phyloP scores from a whole-genome alignment of 37 sponge, comb jelly and placozoan species.

The Mnemiopsis leidyi region DNA sequence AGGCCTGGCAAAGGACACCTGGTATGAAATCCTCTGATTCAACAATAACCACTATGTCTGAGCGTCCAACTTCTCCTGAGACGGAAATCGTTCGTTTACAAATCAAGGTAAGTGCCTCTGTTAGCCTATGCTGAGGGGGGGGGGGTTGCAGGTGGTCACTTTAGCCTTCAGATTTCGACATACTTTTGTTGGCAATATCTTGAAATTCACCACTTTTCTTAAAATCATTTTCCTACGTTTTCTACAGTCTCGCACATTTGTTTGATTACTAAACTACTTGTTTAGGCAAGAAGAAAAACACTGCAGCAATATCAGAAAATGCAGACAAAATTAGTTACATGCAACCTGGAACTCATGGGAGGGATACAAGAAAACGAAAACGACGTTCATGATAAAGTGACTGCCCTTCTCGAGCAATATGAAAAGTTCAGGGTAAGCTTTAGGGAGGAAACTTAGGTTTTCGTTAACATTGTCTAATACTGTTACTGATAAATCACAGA shows the following conservation, averaged over 20 bases:
- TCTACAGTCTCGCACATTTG: too few relatives aligned
- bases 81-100: slow-evolving; percentile 54
- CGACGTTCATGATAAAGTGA: slow-evolving; percentile 38
- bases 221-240: too few relatives aligned
- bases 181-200: too few relatives aligned
- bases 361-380: slow-evolving; percentile 1
- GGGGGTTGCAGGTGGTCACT: too few relatives aligned
- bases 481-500: too few relatives aligned
- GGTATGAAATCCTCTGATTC: background rate
- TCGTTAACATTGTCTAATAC: too few relatives aligned
- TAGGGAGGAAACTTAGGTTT: too few relatives aligned
- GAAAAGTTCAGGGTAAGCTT: slow-evolving; percentile 44
- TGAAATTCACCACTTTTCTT: too few relatives aligned
- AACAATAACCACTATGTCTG: background rate
- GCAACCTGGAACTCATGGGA: slow-evolving; percentile 43
- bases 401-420: slow-evolving; percentile 20
- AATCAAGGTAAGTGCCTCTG: slow-evolving; percentile 20
- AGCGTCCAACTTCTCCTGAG: slow-evolving; percentile 45
- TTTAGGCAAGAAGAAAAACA: slow-evolving; percentile 19
- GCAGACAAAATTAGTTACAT: slow-evolving; percentile 33
- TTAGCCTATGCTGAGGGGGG: too few relatives aligned
- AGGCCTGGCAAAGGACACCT: slow-evolving; percentile 32
- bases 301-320: slow-evolving; percentile 48
- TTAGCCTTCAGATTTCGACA: too few relatives aligned
- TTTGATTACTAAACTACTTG: too few relatives aligned